Evolutionary conservation across 1,140 invertebrate species (phyloP).

Genomic region (Drosophila nebulosa): DNA sequence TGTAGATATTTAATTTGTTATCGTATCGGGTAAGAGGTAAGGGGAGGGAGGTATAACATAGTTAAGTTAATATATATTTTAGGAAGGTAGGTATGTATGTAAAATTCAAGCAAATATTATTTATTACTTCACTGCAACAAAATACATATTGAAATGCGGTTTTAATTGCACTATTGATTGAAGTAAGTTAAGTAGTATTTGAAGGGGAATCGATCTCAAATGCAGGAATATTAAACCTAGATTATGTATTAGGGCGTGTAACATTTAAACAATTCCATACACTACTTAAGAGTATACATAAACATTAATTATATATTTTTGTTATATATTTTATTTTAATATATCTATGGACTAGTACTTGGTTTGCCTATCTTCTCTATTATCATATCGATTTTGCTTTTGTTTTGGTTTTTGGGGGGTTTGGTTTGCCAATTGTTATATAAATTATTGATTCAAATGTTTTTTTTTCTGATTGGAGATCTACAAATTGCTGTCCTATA

Average conservation of each 20-base stretch:
- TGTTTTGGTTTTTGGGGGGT: background rate
- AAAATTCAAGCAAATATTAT: constrained; percentile 37
- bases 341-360: background rate
- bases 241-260: constrained; percentile 54
- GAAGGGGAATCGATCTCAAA: constrained; percentile 61
- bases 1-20: constrained; percentile 34
- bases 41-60: constrained; percentile 12
- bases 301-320: constrained; percentile 41
- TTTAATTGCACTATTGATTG: constrained; percentile 69
- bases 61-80: constrained; percentile 35
- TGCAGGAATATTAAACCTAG: constrained; percentile 63
- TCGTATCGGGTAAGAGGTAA: background rate
- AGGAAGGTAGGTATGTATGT: constrained; percentile 34
- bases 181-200: constrained; percentile 21
- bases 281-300: constrained; percentile 66
- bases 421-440: background rate
- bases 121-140: constrained; percentile 70
- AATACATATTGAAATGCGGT: constrained; percentile 71
- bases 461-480: constrained; percentile 35
- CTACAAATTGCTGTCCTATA: constrained; percentile 62
- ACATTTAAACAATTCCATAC: constrained; percentile 75
- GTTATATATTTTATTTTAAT: constrained; percentile 1
- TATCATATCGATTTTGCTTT: constrained; percentile 10
- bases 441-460: too few species aligned
- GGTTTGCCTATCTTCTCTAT: constrained; percentile 5